Evolutionary conservation across 2,888 invertebrate species (phyloP), one percentile per base, ranked within the genome.

Genomic region (Embidobia sp.): DNA sequence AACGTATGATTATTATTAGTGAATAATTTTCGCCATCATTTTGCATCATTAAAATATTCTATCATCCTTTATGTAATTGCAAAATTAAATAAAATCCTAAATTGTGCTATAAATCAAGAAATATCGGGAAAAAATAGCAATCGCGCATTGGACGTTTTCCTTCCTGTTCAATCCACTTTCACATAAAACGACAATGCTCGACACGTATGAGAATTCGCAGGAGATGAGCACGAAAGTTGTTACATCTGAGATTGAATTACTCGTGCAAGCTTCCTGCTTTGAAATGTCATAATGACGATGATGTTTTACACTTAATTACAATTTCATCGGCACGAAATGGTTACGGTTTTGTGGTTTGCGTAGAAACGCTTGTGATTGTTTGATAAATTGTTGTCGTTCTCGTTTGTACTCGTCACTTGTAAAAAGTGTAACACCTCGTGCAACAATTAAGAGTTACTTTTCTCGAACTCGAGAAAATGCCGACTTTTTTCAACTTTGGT

Each of bases 211-310:
- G 73, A 72, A 75, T 37, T 22, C 61, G 61, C 49, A 16, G 44
- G 57, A 78, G 83, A 78, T 77, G 79, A 80, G 63, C 44, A 44
- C 81, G 82, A 82, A 83, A 84, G 81, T 82, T 46, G 61, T 80
- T 82, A 81, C 79, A 82, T 70, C 55, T 19, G 37, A 51, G 66
- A 59, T 80, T 77, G 75, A 79, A 81, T 80, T 63, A 46, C 76
- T 26, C 35, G 11, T 19, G 66, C 46, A 69, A 76, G 75, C 76
- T 79, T 57, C 72, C 70, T 59, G 73, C 55, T 73, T 64, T 7
- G 22, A 42, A 49, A 49, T 51, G 51, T 64, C 64, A 44, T 64
- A 64, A 64, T 64, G 10, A 27, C 3, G 18, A 37, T 19, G 53
- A 4, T 27, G 8, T 16, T 29, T 11, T 4, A 15, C 19, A 51